phyloP scores from a whole-genome alignment of 2,113 vertebrate genomes.

The Prochilodus magdalenae region DNA sequence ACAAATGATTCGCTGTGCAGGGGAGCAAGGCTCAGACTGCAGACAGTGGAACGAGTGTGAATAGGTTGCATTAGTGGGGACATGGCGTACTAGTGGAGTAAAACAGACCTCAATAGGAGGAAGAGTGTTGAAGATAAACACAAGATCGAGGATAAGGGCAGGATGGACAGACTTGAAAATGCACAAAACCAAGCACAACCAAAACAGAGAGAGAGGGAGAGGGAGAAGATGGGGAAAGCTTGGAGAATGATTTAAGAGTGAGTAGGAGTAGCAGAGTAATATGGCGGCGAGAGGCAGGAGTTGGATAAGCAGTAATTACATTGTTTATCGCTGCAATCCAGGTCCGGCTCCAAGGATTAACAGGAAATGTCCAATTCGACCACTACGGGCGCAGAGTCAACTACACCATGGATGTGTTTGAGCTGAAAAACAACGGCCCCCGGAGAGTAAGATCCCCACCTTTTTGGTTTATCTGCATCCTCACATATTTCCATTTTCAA shows the following conservation, averaged over 20 bases:
- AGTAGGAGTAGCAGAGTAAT: constrained; percentile 34
- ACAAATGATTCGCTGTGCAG: background rate
- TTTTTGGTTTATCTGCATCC: background rate
- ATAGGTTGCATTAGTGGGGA: background rate
- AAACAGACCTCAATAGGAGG: constrained; percentile 51
- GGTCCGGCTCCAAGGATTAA: constrained; percentile 97
- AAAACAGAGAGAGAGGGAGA: background rate
- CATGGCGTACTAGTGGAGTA: background rate
- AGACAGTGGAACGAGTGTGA: background rate
- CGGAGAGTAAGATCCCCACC: constrained; percentile 81
- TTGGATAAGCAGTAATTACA: constrained; percentile 36
- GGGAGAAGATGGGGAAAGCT: background rate
- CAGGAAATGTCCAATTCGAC: constrained; percentile 98
- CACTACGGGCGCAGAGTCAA: constrained; percentile 97
- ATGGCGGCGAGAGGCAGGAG: constrained; percentile 27
- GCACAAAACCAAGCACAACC: background rate
- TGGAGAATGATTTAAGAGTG: constrained; percentile 35
- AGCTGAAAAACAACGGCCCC: constrained; percentile 94
- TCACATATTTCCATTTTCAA: constrained; percentile 1
- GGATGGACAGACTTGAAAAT: background rate
- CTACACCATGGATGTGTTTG: constrained; percentile 98
- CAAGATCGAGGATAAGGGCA: background rate
- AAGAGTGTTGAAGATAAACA: background rate
- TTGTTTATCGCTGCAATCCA: constrained; percentile 65
- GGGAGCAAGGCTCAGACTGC: background rate